These are phyloP conservation scores for Callipepla squamata DNA, from an alignment of 2,113 vertebrate species.

Conservation along the genomic window DNA sequence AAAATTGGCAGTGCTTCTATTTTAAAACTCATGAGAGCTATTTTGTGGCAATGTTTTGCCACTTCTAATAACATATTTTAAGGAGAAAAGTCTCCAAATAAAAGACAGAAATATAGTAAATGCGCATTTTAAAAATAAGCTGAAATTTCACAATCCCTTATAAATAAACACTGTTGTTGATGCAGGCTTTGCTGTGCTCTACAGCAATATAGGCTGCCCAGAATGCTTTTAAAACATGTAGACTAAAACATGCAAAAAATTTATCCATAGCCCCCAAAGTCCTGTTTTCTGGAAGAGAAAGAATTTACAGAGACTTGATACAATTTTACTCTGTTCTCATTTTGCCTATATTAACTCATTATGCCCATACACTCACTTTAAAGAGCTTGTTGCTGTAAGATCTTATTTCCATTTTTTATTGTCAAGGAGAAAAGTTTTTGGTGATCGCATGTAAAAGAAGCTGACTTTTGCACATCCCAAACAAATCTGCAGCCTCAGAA, in stretches of 20 bases:
- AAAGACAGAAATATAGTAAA: conserved; percentile 2
- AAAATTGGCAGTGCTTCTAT: neutral
- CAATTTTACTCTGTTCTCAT: conserved; percentile 3
- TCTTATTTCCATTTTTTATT: conserved; percentile 56
- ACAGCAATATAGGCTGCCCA: neutral
- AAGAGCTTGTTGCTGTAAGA: conserved; percentile 30
- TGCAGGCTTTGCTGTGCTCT: neutral
- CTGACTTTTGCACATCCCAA: conserved; percentile 20
- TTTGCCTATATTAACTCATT: conserved; percentile 57
- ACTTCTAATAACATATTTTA: conserved; percentile 18
- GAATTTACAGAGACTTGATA: conserved; percentile 21
- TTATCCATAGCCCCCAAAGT: conserved; percentile 14
- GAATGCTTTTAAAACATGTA: conserved; percentile 27
- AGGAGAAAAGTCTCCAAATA: conserved; percentile 16
- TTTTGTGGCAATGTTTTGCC: neutral
- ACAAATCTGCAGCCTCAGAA: neutral
- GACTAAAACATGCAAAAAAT: conserved; percentile 44
- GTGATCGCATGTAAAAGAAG: conserved; percentile 47
- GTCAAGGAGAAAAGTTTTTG: conserved; percentile 21
- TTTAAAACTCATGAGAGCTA: conserved; percentile 12
- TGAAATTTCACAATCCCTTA: conserved; percentile 9
- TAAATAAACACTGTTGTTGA: conserved; percentile 26
- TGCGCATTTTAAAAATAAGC: neutral
- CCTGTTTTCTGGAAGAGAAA: conserved; percentile 36
- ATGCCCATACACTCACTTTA: conserved; percentile 11